Percentiles rank a stretch among this genome's conserved stretches.
Conservation (phyloP, 1,140 invertebrate species). For the Brachionus koreanus region DNA sequence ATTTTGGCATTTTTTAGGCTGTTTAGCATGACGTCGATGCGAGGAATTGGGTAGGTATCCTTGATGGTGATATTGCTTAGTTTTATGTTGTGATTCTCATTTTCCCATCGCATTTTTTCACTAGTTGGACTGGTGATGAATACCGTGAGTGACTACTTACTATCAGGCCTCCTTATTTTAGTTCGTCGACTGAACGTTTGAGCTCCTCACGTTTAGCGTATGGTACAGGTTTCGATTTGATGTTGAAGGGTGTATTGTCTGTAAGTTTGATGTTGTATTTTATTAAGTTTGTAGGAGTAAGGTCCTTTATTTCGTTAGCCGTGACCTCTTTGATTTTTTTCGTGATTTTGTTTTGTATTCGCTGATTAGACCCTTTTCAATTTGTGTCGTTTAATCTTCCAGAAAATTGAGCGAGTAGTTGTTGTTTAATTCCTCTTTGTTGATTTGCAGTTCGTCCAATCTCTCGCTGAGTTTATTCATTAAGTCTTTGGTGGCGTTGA, state of each 20-base stretch:
- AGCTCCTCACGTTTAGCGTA: background rate
- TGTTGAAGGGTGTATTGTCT: background rate
- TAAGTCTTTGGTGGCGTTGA: background rate
- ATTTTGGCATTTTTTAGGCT: background rate
- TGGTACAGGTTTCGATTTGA: background rate
- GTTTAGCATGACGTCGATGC: conserved; percentile 36
- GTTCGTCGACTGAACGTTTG: background rate
- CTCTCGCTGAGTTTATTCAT: background rate
- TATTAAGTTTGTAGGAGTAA: background rate
- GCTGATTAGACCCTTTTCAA: background rate
- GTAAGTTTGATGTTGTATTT: background rate
- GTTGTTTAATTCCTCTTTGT: background rate
- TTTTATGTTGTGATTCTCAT: background rate
- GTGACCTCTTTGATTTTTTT: background rate
- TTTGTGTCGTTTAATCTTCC: background rate
- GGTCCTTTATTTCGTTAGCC: background rate
- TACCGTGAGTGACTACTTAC: background rate
- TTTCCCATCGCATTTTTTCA: conserved; percentile 13
- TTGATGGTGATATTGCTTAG: background rate
- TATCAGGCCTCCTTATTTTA: background rate
- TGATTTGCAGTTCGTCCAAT: background rate
- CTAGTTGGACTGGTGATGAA: background rate
- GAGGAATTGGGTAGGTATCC: conserved; percentile 13
- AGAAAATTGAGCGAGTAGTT: background rate
- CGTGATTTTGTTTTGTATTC: background rate